phyloP scores from a whole-genome alignment of 2,888 invertebrate genomes.

The Pachycephus smyrnensis region DNA sequence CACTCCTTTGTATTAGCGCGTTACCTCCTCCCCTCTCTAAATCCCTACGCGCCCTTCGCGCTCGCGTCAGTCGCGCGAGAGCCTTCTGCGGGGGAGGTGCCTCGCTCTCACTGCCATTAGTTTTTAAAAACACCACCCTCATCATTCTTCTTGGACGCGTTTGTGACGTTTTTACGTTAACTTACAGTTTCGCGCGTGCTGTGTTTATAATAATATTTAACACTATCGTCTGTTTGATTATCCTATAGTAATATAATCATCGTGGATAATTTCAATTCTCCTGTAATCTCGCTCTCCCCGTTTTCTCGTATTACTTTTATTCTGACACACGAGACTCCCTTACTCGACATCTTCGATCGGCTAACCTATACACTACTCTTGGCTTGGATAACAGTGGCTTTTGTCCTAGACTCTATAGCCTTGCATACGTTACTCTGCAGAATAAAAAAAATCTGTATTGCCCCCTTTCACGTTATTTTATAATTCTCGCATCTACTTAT shows the following conservation, averaged over 20 bases:
- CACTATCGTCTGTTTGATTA: background rate
- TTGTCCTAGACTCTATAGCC: background rate
- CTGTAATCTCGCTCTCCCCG: background rate
- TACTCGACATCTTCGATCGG: background rate
- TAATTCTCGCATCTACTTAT: background rate
- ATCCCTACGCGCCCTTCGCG: conserved; percentile 43
- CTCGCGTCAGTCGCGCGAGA: conserved; percentile 65
- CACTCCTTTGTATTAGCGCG: conserved; percentile 37
- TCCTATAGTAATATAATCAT: background rate
- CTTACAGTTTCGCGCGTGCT: background rate
- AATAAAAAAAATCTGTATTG: background rate
- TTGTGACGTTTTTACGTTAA: background rate
- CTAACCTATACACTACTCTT: background rate
- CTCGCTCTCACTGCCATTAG: conserved; percentile 47
- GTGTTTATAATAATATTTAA: background rate
- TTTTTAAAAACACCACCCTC: background rate
- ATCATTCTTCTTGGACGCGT: background rate
- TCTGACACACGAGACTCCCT: background rate
- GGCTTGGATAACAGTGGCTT: background rate
- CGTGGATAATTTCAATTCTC: background rate
- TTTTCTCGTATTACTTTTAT: background rate
- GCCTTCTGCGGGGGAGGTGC: conserved; percentile 64
- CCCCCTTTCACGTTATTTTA: background rate
- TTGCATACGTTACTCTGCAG: background rate
- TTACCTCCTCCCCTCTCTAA: conserved; percentile 33